phyloP scores from a whole-genome alignment of 1,140 invertebrate species.

The Potamilus streckersoni region DNA sequence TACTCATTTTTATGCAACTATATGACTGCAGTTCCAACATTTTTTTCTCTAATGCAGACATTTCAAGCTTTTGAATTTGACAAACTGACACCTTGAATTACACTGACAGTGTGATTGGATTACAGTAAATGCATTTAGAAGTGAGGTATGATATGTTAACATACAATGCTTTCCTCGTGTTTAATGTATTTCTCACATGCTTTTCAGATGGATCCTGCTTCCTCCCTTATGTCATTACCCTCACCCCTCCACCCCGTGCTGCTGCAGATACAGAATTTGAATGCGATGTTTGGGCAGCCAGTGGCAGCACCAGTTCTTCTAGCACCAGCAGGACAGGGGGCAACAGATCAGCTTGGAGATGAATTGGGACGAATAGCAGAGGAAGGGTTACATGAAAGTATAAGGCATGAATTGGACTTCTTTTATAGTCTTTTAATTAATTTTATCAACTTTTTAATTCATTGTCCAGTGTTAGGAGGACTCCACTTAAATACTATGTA shows the following conservation, averaged over 20 bases:
- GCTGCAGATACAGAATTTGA: slow-evolving; percentile 40
- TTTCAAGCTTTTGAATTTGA: no score
- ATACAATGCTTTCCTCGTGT: no score
- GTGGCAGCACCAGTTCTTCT: neutral
- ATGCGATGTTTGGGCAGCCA: slow-evolving; percentile 17
- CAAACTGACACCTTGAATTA: no score
- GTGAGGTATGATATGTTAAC: no score
- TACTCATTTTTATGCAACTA: no score
- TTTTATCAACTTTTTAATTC: neutral
- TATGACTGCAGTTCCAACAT: no score
- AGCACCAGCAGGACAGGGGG: neutral
- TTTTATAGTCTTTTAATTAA: neutral
- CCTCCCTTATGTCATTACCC: slow-evolving; percentile 21
- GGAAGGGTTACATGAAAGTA: slow-evolving; percentile 53
- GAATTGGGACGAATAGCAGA: slow-evolving; percentile 47
- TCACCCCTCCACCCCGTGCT: slow-evolving; percentile 38
- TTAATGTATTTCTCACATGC: neutral
- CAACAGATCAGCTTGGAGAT: slow-evolving; percentile 8
- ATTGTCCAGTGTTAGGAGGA: neutral
- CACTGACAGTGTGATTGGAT: no score
- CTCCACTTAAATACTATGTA: neutral
- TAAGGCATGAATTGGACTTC: slow-evolving; percentile 36
- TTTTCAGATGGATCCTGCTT: slow-evolving; percentile 12
- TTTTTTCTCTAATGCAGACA: no score
- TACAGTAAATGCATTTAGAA: no score